A percentile compares a stretch with the other conserved stretches of the same genome.
Conservation (phyloP, 2,113 vertebrate genomes). For the Leucoraja erinaceus region DNA sequence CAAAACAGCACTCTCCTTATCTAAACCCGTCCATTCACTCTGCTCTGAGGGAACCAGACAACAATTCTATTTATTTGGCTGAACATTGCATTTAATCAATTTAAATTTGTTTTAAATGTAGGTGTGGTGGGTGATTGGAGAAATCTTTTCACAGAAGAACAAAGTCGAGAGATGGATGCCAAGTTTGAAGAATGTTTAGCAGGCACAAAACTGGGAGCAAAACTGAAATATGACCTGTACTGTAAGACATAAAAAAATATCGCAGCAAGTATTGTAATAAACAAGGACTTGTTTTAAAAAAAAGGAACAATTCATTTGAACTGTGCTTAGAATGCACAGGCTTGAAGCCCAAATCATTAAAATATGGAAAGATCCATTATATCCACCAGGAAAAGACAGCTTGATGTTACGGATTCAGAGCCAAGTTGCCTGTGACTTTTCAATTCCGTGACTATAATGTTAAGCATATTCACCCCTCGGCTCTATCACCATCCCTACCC, state of each 20-base stretch:
- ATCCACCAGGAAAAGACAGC: neutral
- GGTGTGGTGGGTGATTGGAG: slow-evolving; percentile 61
- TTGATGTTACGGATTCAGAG: neutral
- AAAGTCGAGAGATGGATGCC: slow-evolving; percentile 61
- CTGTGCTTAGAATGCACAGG: neutral
- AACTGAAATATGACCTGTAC: slow-evolving; percentile 53
- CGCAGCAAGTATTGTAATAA: neutral
- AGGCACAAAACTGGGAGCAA: slow-evolving; percentile 53
- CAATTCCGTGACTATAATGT: neutral
- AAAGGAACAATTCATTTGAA: neutral
- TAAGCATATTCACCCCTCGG: neutral
- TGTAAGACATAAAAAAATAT: slow-evolving; percentile 43
- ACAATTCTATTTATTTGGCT: neutral
- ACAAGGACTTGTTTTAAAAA: neutral
- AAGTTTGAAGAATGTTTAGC: slow-evolving; percentile 58
- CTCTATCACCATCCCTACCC: neutral
- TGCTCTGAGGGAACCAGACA: neutral
- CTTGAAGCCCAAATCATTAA: neutral
- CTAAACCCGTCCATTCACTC: neutral
- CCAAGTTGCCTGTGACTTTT: neutral
- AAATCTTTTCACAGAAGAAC: slow-evolving; percentile 56
- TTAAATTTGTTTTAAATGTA: slow-evolving; percentile 39
- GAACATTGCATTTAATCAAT: neutral
- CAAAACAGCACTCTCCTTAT: neutral
- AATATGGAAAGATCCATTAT: neutral